Conservation (phyloP, 2,888 invertebrate genomes). For the Caradrina clavipalpis region DNA sequence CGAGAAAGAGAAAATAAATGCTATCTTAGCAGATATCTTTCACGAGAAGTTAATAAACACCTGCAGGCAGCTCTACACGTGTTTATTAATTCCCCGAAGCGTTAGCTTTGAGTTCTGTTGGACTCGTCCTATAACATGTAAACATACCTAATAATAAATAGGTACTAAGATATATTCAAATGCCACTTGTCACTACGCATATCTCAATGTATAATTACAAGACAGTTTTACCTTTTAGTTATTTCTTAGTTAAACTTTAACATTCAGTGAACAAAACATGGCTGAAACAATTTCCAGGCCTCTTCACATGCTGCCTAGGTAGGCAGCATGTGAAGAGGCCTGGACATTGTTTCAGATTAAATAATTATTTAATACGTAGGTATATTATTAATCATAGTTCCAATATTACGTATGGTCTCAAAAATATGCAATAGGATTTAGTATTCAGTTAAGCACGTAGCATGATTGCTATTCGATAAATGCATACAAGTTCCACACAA, state of each 20-base stretch:
- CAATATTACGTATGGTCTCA: not conserved
- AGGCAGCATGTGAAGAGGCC: too few relatives aligned
- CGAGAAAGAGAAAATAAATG: not conserved
- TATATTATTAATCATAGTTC: too few relatives aligned
- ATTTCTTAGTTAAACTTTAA: not conserved
- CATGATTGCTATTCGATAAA: not conserved
- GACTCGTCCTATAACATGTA: too few relatives aligned
- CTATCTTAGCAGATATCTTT: too few relatives aligned
- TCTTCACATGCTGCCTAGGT: too few relatives aligned
- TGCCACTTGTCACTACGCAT: slow-evolving; percentile 16
- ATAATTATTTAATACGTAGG: not conserved
- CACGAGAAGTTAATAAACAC: too few relatives aligned
- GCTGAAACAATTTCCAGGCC: too few relatives aligned
- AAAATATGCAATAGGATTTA: not conserved
- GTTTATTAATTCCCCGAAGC: not conserved
- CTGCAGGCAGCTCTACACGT: too few relatives aligned
- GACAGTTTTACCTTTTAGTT: not conserved
- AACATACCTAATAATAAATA: not conserved
- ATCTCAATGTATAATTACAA: too few relatives aligned
- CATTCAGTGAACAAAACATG: not conserved
- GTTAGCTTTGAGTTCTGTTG: not conserved
- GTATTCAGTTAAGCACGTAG: not conserved
- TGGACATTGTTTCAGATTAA: not conserved
- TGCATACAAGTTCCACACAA: not conserved
- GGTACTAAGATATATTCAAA: too few relatives aligned